phyloP scores from a whole-genome alignment of 2,888 invertebrate species.

The Aphodius granarius region DNA sequence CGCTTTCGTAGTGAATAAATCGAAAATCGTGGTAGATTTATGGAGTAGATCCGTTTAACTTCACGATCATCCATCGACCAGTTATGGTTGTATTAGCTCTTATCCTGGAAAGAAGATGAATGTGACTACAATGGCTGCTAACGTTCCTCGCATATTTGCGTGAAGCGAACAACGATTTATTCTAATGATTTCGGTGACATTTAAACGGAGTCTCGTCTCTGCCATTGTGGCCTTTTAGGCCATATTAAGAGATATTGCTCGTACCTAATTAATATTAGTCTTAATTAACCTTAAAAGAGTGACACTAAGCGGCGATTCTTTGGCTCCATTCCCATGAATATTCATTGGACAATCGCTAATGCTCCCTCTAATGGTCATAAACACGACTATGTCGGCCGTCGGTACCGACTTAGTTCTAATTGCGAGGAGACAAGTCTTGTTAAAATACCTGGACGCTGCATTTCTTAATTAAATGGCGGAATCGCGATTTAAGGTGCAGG shows the following conservation, averaged over 20 bases:
- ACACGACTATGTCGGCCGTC: slow-evolving; percentile 29
- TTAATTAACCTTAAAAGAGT: slow-evolving; percentile 33
- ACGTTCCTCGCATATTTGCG: neutral
- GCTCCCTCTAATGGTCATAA: slow-evolving; percentile 28
- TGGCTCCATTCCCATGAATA: slow-evolving; percentile 30
- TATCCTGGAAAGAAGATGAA: neutral
- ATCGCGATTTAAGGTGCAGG: neutral
- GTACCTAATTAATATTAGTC: slow-evolving; percentile 30
- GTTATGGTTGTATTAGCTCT: neutral
- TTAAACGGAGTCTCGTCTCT: slow-evolving; percentile 6
- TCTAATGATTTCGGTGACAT: slow-evolving; percentile 14
- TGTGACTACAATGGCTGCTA: neutral
- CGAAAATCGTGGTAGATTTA: neutral
- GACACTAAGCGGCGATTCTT: slow-evolving; percentile 21
- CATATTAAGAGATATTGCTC: slow-evolving; percentile 18
- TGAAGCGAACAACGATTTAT: neutral
- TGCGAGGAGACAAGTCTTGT: slow-evolving; percentile 34
- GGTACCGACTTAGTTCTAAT: slow-evolving; percentile 28
- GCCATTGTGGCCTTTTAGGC: slow-evolving; percentile 16
- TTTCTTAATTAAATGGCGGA: neutral
- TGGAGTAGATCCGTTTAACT: neutral
- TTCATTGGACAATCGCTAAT: slow-evolving; percentile 33
- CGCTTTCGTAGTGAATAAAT: neutral
- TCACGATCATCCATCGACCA: neutral
- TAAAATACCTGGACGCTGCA: slow-evolving; percentile 30